Evolutionary conservation across 2,113 vertebrate species (phyloP).

Genomic region (Orientallactaga bullata): DNA sequence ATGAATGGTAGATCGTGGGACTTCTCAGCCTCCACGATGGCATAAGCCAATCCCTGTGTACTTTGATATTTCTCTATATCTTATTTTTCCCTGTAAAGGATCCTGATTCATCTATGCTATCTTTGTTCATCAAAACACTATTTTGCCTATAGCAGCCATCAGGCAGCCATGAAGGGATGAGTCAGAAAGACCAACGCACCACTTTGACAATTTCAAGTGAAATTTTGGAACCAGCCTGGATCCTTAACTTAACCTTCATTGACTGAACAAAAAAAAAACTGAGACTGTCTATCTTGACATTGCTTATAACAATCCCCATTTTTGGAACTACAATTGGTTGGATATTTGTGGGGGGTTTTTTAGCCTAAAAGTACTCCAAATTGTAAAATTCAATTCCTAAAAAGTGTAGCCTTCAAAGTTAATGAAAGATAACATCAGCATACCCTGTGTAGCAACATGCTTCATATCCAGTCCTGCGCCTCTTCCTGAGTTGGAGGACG

Average conservation of each 20-base stretch:
- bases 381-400: background rate
- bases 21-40: background rate
- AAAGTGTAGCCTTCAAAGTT: slow-evolving; percentile 10
- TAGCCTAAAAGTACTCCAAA: background rate
- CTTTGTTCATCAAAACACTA: background rate
- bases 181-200: background rate
- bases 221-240: background rate
- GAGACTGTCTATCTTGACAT: background rate
- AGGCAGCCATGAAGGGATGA: background rate
- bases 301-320: background rate
- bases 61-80: background rate
- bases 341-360: slow-evolving; percentile 28
- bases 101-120: background rate
- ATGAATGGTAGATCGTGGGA: background rate
- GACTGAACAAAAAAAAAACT: background rate
- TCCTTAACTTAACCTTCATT: background rate
- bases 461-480: no score
- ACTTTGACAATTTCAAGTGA: background rate
- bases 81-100: background rate
- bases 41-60: background rate
- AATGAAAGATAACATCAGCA: background rate
- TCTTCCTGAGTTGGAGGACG: background rate
- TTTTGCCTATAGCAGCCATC: background rate
- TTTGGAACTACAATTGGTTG: background rate
- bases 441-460: background rate